Percentiles rank a stretch among this genome's conserved stretches.
phyloP scores from a whole-genome alignment of 2,888 invertebrate genomes.

The Onchidella celtica region DNA sequence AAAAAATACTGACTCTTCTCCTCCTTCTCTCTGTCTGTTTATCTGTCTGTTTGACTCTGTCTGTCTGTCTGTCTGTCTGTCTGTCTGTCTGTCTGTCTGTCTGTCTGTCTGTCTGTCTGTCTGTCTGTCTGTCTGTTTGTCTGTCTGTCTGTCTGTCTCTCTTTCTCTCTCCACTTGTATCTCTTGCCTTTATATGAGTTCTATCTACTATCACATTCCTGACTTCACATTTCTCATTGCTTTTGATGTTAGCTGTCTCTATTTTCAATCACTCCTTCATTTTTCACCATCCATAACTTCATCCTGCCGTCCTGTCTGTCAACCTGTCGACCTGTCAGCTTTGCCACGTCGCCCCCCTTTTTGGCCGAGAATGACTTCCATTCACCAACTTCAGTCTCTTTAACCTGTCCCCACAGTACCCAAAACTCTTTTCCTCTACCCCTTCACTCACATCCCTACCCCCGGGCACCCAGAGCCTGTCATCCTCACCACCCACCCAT shows the following conservation, averaged over 20 bases:
- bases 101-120: neutral
- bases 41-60: neutral
- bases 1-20: neutral
- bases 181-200: too few species aligned
- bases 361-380: neutral
- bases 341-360: neutral
- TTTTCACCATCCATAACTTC: too few species aligned
- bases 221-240: neutral
- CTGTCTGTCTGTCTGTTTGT: neutral
- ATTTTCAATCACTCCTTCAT: neutral
- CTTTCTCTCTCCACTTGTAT: neutral
- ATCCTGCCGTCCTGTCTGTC: too few species aligned
- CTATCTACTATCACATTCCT: neutral
- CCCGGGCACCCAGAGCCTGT: neutral
- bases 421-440: too few species aligned
- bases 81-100: neutral
- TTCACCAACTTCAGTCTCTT: too few species aligned
- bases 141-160: too few species aligned
- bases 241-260: neutral
- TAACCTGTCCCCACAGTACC: too few species aligned
- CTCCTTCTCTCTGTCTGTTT: neutral
- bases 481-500: neutral
- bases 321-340: too few species aligned
- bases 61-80: constrained; percentile 14
- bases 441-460: neutral